Evolutionary conservation across 2,113 vertebrate genomes (phyloP).

Genomic region (Macrotis lagotis): DNA sequence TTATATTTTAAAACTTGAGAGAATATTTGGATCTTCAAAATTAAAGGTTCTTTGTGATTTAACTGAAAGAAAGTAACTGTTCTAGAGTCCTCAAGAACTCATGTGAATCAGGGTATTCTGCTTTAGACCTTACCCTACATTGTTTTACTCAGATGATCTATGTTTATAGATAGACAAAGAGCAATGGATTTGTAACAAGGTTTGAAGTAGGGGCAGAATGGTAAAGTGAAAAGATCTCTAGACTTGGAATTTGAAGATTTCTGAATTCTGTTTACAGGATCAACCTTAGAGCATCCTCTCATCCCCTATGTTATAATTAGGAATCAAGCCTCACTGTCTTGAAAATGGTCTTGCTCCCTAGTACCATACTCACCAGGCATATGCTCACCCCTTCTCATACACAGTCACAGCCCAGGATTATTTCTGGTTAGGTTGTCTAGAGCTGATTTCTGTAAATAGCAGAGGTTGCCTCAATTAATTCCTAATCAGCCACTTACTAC

Average conservation of each 20-base stretch:
- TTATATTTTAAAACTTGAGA: neutral
- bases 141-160: neutral
- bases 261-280: no score
- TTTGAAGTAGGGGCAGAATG: neutral
- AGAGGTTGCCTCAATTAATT: no score
- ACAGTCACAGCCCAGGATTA: no score
- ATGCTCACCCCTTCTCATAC: no score
- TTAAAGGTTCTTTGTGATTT: neutral
- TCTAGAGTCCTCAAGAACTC: neutral
- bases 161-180: neutral
- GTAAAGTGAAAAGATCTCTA: neutral
- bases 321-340: no score
- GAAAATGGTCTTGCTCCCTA: no score
- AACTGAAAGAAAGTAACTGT: neutral
- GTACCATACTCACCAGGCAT: no score
- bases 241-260: neutral
- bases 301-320: no score
- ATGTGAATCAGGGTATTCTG: neutral
- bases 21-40: neutral
- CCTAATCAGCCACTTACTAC: no score
- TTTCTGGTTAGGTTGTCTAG: no score
- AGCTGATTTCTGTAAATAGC: no score
- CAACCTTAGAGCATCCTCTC: no score
- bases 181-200: neutral
- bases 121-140: neutral